Conservation (phyloP, 1,140 invertebrate genomes). For the Colletes gigas region DNA sequence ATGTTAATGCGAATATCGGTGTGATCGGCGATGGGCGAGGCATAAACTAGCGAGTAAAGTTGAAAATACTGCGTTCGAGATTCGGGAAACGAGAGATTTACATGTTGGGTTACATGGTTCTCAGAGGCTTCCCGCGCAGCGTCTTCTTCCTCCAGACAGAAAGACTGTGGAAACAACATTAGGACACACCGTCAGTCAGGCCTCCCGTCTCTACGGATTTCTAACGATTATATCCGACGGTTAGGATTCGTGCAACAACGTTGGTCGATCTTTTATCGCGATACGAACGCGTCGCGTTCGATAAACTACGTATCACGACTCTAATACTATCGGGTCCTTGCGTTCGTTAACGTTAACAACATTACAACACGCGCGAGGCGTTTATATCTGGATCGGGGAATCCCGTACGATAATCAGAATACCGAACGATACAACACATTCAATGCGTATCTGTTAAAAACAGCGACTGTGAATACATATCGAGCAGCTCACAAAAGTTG, state of each 20-base stretch:
- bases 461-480: neutral
- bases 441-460: neutral
- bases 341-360: too few relatives aligned
- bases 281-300: too few relatives aligned
- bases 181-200: conserved; percentile 70
- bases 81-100: conserved; percentile 73
- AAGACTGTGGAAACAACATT: conserved; percentile 84
- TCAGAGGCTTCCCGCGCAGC: conserved; percentile 78
- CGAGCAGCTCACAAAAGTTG: conserved; percentile 8
- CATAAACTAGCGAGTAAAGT: conserved; percentile 40
- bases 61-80: conserved; percentile 62
- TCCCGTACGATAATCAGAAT: neutral
- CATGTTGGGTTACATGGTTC: conserved; percentile 80
- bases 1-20: conserved; percentile 18
- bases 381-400: conserved; percentile 11
- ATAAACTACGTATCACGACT: too few relatives aligned
- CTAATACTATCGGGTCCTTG: too few relatives aligned
- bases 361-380: too few relatives aligned
- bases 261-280: neutral
- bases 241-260: neutral
- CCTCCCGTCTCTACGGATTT: conserved; percentile 44
- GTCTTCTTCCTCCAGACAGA: conserved; percentile 85
- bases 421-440: conserved; percentile 7
- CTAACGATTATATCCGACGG: conserved; percentile 51
- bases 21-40: conserved; percentile 26